Base-by-base conservation (phyloP, 1,140 invertebrate species). In the Oscheius sp. region DNA sequence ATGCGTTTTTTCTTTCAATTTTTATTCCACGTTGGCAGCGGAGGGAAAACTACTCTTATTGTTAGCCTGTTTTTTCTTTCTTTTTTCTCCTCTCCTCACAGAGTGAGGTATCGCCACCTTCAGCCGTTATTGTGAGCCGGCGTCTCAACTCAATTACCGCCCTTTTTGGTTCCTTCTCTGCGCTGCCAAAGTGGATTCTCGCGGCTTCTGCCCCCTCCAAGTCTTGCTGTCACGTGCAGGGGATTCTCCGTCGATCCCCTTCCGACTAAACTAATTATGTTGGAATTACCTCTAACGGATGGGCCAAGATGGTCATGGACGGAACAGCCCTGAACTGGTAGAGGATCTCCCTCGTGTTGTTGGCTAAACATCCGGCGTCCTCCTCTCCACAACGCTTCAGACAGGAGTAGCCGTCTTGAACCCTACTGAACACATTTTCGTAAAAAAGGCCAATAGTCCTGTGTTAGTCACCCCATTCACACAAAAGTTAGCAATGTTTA, bases 381-480 rank as follows among this genome's bases (percentile, higher is more conserved):
- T 52, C 69, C 26, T n/a, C 13, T 31, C 63, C 42, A 65, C 82
- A 83, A 13, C 76, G 42, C 70, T 84, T 84, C 23, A 83, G 52
- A 49, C 82, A 83, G 3, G 83, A 83, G 59, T 83, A 83, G 10
- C 82, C 82, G 65, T 84, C 83, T 20, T 85, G 83, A 31, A 84
- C 66, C 34, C 69, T 59, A 42, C 81, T 83, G 45, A 65, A 84
- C 77, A 31, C 55, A 3, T 15, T 38, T 35, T 18, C 26, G 10
- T 38, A 42, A 26, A 31, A 65, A 63, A 63, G 28, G 29, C 36
- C 15, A 2, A 23, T 26, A 45, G 15, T 45, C 18, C 0, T n/a
- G 38, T 10, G 23, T 28, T n/a, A 49, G 18, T 45, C 26, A 29
- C n/a, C n/a, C n/a, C n/a, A 42, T 35, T n/a, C 28, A 59, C 26